phyloP scores from a whole-genome alignment of 2,797 vertebrate species.

The Cuniculus paca region DNA sequence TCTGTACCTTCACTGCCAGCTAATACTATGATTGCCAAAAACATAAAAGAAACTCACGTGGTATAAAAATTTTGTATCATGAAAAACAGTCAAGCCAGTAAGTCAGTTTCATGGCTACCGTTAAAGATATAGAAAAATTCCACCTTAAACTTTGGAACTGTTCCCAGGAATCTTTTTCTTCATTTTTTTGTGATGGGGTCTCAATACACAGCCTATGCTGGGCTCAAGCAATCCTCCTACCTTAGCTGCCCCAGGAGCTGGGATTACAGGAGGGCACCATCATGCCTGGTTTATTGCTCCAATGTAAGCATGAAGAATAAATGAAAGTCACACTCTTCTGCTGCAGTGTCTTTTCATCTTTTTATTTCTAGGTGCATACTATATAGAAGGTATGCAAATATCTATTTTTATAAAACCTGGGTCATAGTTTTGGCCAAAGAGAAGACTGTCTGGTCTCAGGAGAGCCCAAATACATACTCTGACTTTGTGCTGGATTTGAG shows the following conservation, averaged over 20 bases:
- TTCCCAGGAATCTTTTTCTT: too few species aligned
- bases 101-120: neutral
- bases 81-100: neutral
- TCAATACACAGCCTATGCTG: neutral
- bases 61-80: neutral
- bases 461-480: neutral
- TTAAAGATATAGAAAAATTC: neutral
- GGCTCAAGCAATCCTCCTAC: neutral
- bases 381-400: neutral
- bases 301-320: slow-evolving; percentile 27
- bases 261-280: neutral
- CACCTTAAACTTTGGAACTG: neutral
- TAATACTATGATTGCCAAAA: neutral
- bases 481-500: neutral
- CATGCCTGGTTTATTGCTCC: neutral
- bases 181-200: neutral
- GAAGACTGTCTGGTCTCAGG: neutral
- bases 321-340: slow-evolving; percentile 39
- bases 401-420: slow-evolving; percentile 23
- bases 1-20: neutral
- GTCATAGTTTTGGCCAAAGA: slow-evolving; percentile 26
- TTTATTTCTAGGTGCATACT: neutral
- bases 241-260: neutral
- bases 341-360: neutral
- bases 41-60: neutral